Evolutionary conservation across 53 echinoderm and acorn worm species (phyloP).

Genomic region (Apostichopus leukothele): DNA sequence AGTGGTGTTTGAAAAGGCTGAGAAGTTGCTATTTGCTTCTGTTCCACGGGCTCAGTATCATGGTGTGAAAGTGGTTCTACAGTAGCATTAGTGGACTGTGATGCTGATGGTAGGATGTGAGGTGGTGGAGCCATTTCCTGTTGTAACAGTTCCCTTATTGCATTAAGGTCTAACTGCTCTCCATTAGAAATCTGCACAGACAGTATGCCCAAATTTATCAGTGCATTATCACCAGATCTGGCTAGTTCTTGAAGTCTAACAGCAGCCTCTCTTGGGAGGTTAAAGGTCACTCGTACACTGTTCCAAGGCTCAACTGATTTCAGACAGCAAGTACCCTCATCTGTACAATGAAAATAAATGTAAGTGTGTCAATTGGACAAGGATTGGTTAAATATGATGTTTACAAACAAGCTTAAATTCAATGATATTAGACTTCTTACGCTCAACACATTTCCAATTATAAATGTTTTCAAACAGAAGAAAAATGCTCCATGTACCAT

Average conservation of each 20-base stretch:
- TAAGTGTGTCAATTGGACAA: background rate
- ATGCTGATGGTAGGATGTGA: constrained; percentile 13
- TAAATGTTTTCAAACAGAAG: no score
- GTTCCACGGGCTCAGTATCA: background rate
- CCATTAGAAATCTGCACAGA: constrained; percentile 91
- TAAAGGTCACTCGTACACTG: constrained; percentile 92
- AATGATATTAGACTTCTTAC: no score
- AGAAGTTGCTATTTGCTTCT: background rate
- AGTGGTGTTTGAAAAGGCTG: background rate
- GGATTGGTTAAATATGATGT: no score
- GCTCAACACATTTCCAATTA: no score
- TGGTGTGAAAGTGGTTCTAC: constrained; percentile 22
- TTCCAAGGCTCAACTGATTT: constrained; percentile 97
- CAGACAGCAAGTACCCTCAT: constrained; percentile 22
- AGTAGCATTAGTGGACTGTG: constrained; percentile 24
- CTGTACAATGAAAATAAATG: constrained; percentile 12
- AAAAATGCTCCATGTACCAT: no score
- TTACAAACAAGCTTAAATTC: no score
- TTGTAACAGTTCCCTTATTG: constrained; percentile 27
- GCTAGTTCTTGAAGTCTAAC: constrained; percentile 79
- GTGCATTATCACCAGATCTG: constrained; percentile 74
- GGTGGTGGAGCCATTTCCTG: constrained; percentile 57
- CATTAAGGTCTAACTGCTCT: constrained; percentile 67
- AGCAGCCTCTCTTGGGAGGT: constrained; percentile 92
- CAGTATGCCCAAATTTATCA: constrained; percentile 85